phyloP scores from a whole-genome alignment of 2,797 vertebrate species.

The Sebastes nivosus region DNA sequence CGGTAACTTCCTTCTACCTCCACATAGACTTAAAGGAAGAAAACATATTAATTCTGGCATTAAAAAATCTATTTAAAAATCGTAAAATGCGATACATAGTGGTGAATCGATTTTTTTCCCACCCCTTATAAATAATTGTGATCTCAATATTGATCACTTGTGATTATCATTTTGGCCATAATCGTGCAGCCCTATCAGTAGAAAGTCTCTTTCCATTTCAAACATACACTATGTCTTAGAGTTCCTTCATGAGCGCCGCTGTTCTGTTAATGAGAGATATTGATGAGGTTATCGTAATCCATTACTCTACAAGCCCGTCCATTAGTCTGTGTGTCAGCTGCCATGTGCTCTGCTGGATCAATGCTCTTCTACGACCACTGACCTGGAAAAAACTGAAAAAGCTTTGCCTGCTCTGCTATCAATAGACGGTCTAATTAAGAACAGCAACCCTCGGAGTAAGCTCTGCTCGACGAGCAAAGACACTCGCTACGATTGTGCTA shows the following conservation, averaged over 20 bases:
- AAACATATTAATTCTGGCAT: too few species aligned
- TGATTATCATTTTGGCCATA: too few species aligned
- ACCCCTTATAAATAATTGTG: too few species aligned
- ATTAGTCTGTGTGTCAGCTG: conserved; percentile 62
- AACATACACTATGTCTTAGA: not conserved
- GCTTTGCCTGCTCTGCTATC: conserved; percentile 65
- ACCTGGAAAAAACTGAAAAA: conserved; percentile 79
- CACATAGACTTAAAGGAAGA: too few species aligned
- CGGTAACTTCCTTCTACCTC: too few species aligned
- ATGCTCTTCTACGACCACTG: conserved; percentile 67
- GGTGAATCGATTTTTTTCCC: too few species aligned
- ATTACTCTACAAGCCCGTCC: conserved; percentile 50
- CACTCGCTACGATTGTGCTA: conserved; percentile 35
- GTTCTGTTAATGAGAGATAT: conserved; percentile 37
- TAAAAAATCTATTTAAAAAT: too few species aligned
- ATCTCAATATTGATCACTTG: too few species aligned
- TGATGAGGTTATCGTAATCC: conserved; percentile 31
- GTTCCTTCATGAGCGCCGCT: not conserved
- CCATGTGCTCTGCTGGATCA: conserved; percentile 77
- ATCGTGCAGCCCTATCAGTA: not conserved
- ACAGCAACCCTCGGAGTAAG: conserved; percentile 44
- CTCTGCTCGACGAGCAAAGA: conserved; percentile 50
- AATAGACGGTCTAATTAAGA: conserved; percentile 77
- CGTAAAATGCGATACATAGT: too few species aligned
- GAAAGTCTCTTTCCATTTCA: conserved; percentile 1